Conservation (phyloP, 2,888 invertebrate genomes). For the Ariolimax columbianus region DNA sequence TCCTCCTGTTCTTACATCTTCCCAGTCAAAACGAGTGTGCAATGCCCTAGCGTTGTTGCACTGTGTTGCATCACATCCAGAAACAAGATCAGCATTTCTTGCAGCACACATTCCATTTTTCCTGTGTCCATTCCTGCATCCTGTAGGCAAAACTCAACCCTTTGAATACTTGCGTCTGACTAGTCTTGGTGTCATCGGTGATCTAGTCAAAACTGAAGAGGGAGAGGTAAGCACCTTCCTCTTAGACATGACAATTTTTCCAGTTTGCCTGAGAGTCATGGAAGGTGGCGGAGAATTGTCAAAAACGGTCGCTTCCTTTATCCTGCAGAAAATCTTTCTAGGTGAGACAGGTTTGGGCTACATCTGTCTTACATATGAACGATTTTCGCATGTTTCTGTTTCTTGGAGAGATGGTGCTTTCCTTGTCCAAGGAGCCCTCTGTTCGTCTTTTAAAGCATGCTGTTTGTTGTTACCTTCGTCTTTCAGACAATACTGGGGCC, state of each 20-base stretch:
- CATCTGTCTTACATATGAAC: conserved; percentile 99
- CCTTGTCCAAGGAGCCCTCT: conserved; percentile 97
- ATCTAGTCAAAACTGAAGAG: conserved; percentile 98
- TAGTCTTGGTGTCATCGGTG: conserved; percentile 99
- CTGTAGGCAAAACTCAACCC: conserved; percentile 98
- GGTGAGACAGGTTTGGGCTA: conserved; percentile 98
- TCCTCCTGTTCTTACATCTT: conserved; percentile 96
- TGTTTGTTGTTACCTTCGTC: conserved; percentile 95
- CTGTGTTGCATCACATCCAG: conserved; percentile 99
- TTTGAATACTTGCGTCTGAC: conserved; percentile 98
- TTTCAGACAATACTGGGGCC: conserved; percentile 97
- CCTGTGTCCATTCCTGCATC: conserved; percentile 98
- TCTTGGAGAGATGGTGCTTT: conserved; percentile 98
- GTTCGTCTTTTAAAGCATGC: conserved; percentile 98
- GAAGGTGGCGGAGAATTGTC: conserved; percentile 99
- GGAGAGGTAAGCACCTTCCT: conserved; percentile 99
- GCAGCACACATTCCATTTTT: conserved; percentile 97
- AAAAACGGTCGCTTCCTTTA: conserved; percentile 98
- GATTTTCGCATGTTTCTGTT: conserved; percentile 97
- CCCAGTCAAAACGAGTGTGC: conserved; percentile 98
- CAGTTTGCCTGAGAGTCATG: conserved; percentile 98
- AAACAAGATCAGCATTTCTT: conserved; percentile 95
- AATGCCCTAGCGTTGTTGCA: conserved; percentile 98
- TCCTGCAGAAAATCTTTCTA: conserved; percentile 96
- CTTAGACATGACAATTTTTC: conserved; percentile 98